phyloP scores from a whole-genome alignment of 2,113 vertebrate species.

The Syngnathus typhle region DNA sequence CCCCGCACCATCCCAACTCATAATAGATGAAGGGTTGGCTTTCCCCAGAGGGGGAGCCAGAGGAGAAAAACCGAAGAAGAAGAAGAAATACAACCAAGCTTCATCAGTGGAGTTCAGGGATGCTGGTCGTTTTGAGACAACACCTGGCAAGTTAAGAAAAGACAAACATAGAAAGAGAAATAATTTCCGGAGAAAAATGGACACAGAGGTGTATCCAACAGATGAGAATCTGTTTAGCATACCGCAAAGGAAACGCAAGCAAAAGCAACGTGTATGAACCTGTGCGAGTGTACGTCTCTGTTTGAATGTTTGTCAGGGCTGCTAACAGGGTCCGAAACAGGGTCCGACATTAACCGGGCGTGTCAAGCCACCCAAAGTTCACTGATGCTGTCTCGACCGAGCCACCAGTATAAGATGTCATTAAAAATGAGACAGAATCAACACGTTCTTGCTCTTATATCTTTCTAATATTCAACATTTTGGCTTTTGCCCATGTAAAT shows the following conservation, averaged over 20 bases:
- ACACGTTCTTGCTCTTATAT: too few relatives aligned
- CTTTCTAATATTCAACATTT: too few relatives aligned
- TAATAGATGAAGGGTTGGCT: conserved; percentile 34
- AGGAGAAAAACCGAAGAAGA: neutral
- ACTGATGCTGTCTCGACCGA: too few relatives aligned
- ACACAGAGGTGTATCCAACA: conserved; percentile 22
- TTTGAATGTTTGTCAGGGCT: neutral
- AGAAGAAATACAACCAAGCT: conserved; percentile 6
- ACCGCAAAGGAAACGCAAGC: conserved; percentile 62
- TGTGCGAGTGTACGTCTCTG: neutral
- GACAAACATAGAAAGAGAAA: conserved; percentile 21
- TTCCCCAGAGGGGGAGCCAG: conserved; percentile 55
- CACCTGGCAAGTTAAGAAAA: neutral
- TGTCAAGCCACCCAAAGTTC: too few relatives aligned
- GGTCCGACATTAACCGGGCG: too few relatives aligned
- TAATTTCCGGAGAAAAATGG: conserved; percentile 5
- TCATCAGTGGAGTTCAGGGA: neutral
- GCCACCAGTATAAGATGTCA: too few relatives aligned
- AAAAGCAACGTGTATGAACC: conserved; percentile 12
- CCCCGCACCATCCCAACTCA: neutral
- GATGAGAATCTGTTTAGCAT: conserved; percentile 72
- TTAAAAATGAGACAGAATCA: too few relatives aligned
- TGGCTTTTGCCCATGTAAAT: too few relatives aligned
- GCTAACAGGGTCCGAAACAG: too few relatives aligned
- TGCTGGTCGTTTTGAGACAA: conserved; percentile 6